Evolutionary conservation across 2,888 invertebrate genomes (phyloP).

Genomic region (Tiphia femorata): DNA sequence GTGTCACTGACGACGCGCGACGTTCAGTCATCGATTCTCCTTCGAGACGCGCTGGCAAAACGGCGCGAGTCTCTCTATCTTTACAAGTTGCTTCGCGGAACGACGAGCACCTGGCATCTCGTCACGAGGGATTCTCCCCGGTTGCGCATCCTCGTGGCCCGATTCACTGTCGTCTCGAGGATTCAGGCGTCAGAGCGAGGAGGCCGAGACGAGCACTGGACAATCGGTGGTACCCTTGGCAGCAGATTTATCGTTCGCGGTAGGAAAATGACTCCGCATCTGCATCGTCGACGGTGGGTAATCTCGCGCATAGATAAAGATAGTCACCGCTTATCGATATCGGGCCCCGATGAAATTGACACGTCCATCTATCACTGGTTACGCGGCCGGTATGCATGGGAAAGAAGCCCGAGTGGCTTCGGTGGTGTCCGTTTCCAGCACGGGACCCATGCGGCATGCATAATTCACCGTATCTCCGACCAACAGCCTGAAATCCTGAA

Average conservation of each 20-base stretch:
- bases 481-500: constrained; percentile 61
- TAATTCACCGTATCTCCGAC: constrained; percentile 62
- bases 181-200: not conserved
- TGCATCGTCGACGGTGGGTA: constrained; percentile 14
- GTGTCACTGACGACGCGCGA: too few species aligned
- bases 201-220: too few species aligned
- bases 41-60: too few species aligned
- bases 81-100: not conserved
- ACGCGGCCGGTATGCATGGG: constrained; percentile 52
- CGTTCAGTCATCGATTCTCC: too few species aligned
- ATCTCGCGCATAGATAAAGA: constrained; percentile 51
- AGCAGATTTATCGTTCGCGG: not conserved
- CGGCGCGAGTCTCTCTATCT: not conserved
- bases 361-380: constrained; percentile 59
- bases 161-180: not conserved
- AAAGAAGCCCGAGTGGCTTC: constrained; percentile 31
- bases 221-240: constrained; percentile 1
- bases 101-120: not conserved
- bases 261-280: not conserved
- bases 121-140: not conserved
- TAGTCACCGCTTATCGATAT: constrained; percentile 50
- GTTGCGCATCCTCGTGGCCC: not conserved
- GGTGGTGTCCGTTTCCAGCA: constrained; percentile 28
- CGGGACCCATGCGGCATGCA: constrained; percentile 58
- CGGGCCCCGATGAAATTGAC: constrained; percentile 57